Conservation (phyloP, 2,113 vertebrate genomes). For the Zootoca vivipara region DNA sequence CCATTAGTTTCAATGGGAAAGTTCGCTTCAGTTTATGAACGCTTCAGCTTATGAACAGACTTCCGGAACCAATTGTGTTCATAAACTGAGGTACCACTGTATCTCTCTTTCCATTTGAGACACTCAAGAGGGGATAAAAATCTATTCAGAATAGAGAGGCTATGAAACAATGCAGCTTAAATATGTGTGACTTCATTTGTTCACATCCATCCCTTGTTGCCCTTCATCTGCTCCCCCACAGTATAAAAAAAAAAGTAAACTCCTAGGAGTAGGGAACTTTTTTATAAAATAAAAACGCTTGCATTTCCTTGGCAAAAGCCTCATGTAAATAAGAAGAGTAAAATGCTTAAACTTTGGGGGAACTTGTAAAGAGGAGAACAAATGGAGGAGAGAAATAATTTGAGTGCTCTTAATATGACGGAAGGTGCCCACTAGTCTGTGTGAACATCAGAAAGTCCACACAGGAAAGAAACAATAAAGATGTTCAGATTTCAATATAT, state of each 20-base stretch:
- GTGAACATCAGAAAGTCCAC: neutral
- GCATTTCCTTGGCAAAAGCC: neutral
- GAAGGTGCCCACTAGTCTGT: neutral
- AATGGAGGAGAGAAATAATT: neutral
- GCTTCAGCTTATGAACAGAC: too few relatives aligned
- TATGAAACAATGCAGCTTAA: neutral
- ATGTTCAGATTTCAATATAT: too few relatives aligned
- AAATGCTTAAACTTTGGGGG: neutral
- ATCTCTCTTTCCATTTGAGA: neutral
- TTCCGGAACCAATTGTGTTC: too few relatives aligned
- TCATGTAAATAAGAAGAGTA: neutral
- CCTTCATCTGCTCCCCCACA: neutral
- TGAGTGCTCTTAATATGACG: neutral
- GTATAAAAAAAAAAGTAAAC: neutral
- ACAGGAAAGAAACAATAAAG: too few relatives aligned
- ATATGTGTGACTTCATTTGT: neutral
- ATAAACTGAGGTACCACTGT: too few relatives aligned
- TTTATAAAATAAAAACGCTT: neutral
- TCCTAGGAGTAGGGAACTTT: neutral
- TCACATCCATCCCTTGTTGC: too few relatives aligned
- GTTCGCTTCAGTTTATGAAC: too few relatives aligned
- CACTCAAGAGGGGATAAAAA: constrained; percentile 46
- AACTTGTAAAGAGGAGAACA: neutral
- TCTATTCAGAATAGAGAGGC: neutral
- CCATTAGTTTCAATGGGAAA: too few relatives aligned